These are phyloP conservation scores for Polymixis lichenea DNA, from an alignment of 2,888 invertebrate genomes.

Conservation along the genomic window DNA sequence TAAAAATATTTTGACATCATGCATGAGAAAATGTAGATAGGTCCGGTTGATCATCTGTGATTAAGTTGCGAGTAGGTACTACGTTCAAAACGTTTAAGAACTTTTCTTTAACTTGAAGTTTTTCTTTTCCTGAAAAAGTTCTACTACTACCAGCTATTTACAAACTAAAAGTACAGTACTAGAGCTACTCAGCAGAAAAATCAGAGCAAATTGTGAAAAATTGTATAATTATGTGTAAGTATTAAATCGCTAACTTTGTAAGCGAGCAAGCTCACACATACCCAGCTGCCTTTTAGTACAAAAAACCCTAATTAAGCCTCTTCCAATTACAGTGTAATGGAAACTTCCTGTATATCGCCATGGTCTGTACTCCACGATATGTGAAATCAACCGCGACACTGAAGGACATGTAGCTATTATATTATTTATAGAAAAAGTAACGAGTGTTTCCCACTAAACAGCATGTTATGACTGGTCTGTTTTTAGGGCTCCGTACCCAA, in stretches of 20 bases:
- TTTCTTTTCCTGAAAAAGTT: too few relatives aligned
- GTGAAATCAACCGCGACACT: conserved; percentile 78
- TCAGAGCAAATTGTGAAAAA: neutral
- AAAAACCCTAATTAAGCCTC: conserved; percentile 37
- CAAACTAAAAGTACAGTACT: neutral
- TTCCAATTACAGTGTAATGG: conserved; percentile 44
- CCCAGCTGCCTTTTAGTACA: neutral
- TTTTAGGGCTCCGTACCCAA: too few relatives aligned
- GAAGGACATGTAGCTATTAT: conserved; percentile 71
- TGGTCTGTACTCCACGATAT: conserved; percentile 67
- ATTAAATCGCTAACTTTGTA: neutral
- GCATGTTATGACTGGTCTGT: neutral
- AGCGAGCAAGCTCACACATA: conserved; percentile 12
- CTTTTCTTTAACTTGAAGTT: neutral
- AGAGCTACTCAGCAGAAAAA: too few relatives aligned
- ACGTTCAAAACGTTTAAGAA: neutral
- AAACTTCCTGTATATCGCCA: conserved; percentile 67
- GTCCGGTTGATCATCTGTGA: neutral
- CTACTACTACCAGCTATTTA: neutral
- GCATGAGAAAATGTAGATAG: too few relatives aligned
- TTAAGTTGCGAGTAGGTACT: neutral
- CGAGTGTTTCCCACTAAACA: conserved; percentile 23
- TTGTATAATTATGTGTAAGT: neutral
- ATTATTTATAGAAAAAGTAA: conserved; percentile 69
- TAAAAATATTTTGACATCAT: neutral